Evolutionary conservation across 2,888 invertebrate species (phyloP), one percentile per base, ranked within the genome.

Genomic region (Drosophila pegasa): DNA sequence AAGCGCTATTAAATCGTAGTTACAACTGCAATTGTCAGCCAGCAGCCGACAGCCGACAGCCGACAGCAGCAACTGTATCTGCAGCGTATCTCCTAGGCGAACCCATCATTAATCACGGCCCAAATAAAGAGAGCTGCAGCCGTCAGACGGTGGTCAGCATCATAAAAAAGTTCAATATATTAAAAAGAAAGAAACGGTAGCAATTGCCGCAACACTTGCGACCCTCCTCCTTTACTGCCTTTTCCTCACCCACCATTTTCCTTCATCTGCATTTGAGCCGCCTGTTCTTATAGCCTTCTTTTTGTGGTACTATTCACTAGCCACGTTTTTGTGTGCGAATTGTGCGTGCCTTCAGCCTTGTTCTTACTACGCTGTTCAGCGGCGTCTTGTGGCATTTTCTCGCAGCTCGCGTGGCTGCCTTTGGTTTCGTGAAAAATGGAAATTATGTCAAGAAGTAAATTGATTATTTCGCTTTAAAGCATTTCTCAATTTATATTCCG

Each of bases 391-490:
- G 37, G 37, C 58, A 66, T 67, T 81, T 76, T 73, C 54, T 59
- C 50, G 52, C 22, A 31, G 50, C 50, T 82, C 86, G 86, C 83
- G 80, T 88, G 80, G 83, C 74, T 82, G 89, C 77, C 67, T 85
- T 81, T 78, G 63, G 78, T 77, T 82, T 81, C 78, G 84, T 90
- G 91, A 91, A 90, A 91, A 90, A 90, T 90, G 90, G 91, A 91
- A 90, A 90, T 90, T 91, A 85, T 91, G 90, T 91, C 90, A 91
- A 87, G 83, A 91, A 84, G 89, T 86, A 86, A 90, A 91, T 90
- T 91, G 90, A 90, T 91, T 90, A 89, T 90, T 91, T 89, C 89
- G 90, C 91, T 90, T 89, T 89, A 87, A 85, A 89, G 89, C 90
- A 91, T 91, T 90, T 91, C 89, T 88, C 88, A 87, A 87, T 90